phyloP scores from a whole-genome alignment of 2,113 vertebrate genomes.

The Corythaixoides concolor region DNA sequence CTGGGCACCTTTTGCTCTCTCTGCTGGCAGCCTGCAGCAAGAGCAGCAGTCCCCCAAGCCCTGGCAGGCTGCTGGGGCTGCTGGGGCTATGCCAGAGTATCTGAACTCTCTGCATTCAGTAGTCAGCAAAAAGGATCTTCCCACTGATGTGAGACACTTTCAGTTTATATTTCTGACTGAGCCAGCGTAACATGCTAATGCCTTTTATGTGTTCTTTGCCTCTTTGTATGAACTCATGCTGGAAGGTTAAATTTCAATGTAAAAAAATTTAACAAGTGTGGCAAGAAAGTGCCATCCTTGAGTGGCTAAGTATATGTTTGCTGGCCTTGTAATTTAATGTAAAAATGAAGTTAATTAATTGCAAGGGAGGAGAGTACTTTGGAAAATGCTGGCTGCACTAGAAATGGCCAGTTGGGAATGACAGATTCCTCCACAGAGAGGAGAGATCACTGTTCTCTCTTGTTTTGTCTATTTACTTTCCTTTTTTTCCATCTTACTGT shows the following conservation, averaged over 20 bases:
- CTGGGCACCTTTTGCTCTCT: constrained; percentile 27
- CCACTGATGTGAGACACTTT: not conserved
- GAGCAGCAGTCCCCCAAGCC: not conserved
- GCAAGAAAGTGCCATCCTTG: not conserved
- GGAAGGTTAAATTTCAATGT: not conserved
- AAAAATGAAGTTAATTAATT: not conserved
- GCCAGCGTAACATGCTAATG: fast-evolving
- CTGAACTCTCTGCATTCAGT: not conserved
- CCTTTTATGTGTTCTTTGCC: not conserved
- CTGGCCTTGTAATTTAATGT: not conserved
- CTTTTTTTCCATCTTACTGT: not conserved
- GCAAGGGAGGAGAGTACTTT: not conserved
- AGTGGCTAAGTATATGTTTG: not conserved
- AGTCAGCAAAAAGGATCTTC: not conserved
- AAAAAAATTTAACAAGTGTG: not conserved
- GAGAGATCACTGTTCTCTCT: not conserved
- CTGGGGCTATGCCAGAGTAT: fast-evolving
- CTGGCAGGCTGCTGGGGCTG: not conserved
- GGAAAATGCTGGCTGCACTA: not conserved
- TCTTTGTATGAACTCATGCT: not conserved
- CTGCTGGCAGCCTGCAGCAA: constrained; percentile 29
- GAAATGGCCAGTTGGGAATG: not conserved
- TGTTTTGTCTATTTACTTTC: not conserved
- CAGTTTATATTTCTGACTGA: not conserved
- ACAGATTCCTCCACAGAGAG: not conserved